Conservation (phyloP, 2,797 vertebrate species). For the Sylvilagus floridanus region DNA sequence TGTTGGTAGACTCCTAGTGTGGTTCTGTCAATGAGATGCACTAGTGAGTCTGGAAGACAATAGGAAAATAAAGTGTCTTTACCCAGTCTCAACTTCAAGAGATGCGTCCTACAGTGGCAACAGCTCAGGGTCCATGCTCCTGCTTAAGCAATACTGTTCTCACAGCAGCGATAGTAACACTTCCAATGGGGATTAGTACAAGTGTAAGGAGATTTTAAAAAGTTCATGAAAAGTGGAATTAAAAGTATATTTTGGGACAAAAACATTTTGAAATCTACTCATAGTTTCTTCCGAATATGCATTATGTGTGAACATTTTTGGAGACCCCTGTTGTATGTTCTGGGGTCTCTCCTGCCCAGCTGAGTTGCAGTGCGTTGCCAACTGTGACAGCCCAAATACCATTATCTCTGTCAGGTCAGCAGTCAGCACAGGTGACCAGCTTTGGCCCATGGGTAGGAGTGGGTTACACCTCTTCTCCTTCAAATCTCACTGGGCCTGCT, state of each 20-base stretch:
- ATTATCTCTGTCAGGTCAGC: neutral
- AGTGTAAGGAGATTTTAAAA: no score
- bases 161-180: neutral
- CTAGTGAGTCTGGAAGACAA: neutral
- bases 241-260: no score
- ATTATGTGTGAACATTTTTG: no score
- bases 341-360: neutral
- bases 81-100: neutral
- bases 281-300: no score
- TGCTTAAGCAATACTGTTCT: neutral
- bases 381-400: neutral
- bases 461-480: neutral
- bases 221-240: no score
- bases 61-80: neutral
- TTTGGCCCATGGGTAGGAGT: neutral
- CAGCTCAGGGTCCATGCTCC: neutral
- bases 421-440: neutral
- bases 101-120: neutral
- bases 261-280: no score
- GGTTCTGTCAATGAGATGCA: neutral
- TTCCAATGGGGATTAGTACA: neutral
- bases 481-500: neutral
- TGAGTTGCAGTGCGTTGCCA: neutral
- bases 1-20: neutral
- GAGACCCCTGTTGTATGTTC: neutral